These are phyloP conservation scores for Lobophora halterata DNA, from an alignment of 2,888 invertebrate species.

Conservation along the genomic window DNA sequence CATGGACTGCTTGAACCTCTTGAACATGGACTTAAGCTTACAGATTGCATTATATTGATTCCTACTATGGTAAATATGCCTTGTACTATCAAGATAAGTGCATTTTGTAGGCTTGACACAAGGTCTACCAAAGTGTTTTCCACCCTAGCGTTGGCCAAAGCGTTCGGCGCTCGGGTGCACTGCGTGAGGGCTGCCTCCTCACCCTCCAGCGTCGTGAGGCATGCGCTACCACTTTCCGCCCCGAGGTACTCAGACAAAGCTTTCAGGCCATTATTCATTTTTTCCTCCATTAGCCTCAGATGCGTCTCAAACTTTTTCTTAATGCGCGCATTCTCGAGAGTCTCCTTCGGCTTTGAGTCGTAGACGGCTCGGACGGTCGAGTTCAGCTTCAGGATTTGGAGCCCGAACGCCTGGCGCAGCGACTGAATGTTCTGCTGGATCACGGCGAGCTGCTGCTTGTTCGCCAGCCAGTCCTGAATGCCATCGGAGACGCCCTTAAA, in stretches of 20 bases:
- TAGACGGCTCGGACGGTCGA: slow-evolving; percentile 47
- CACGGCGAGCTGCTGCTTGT: slow-evolving; percentile 46
- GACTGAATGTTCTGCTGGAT: slow-evolving; percentile 52
- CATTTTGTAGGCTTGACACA: too few relatives aligned
- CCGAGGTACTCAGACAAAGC: slow-evolving; percentile 47
- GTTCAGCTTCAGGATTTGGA: slow-evolving; percentile 56
- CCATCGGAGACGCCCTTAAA: slow-evolving; percentile 49
- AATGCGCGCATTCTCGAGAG: too few relatives aligned
- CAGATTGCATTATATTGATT: too few relatives aligned
- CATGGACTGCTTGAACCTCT: too few relatives aligned
- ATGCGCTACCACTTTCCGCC: too few relatives aligned
- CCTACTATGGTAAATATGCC: too few relatives aligned
- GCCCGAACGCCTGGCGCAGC: slow-evolving; percentile 49
- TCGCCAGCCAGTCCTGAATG: slow-evolving; percentile 49
- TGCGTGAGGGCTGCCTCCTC: background rate
- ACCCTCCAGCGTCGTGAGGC: slow-evolving; percentile 46
- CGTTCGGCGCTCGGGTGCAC: background rate
- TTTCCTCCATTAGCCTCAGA: slow-evolving; percentile 46
- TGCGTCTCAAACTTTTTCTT: slow-evolving; percentile 29
- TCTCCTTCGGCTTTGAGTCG: slow-evolving; percentile 20
- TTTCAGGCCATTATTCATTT: slow-evolving; percentile 53
- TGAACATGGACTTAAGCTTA: too few relatives aligned
- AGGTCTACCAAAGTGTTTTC: too few relatives aligned
- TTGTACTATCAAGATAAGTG: too few relatives aligned
- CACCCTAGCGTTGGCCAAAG: background rate